A percentile compares a stretch with the other conserved stretches of the same genome.
phyloP scores from a whole-genome alignment of 2,797 vertebrate species.

The Channallabes apus region DNA sequence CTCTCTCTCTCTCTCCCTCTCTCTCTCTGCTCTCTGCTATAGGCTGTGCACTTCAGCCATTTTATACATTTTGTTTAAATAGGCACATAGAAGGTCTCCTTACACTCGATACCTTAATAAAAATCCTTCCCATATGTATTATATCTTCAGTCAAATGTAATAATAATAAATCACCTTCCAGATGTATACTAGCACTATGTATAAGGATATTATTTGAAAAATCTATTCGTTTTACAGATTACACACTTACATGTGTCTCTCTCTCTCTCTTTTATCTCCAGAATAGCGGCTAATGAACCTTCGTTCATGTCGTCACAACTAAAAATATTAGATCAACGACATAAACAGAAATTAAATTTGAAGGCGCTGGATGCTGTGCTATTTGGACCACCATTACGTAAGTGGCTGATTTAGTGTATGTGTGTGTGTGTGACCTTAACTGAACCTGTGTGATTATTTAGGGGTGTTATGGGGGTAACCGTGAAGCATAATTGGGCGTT shows the following conservation, averaged over 20 bases:
- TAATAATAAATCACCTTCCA: background rate
- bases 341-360: constrained; percentile 94
- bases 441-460: background rate
- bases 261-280: constrained; percentile 62
- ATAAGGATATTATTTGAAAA: background rate
- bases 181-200: background rate
- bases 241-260: background rate
- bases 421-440: background rate
- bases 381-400: constrained; percentile 92
- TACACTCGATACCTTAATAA: background rate
- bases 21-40: constrained; percentile 54
- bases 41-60: constrained; percentile 33
- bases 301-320: constrained; percentile 91
- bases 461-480: too few species aligned
- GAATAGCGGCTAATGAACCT: constrained; percentile 94
- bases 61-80: constrained; percentile 38
- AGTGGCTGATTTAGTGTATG: constrained; percentile 66
- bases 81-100: background rate
- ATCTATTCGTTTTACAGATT: background rate
- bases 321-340: constrained; percentile 94
- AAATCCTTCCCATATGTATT: background rate
- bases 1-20: constrained; percentile 46
- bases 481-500: background rate
- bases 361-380: constrained; percentile 96
- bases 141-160: background rate